Conservation (phyloP, 2,888 invertebrate species). For the Sarcophaga variegata region DNA sequence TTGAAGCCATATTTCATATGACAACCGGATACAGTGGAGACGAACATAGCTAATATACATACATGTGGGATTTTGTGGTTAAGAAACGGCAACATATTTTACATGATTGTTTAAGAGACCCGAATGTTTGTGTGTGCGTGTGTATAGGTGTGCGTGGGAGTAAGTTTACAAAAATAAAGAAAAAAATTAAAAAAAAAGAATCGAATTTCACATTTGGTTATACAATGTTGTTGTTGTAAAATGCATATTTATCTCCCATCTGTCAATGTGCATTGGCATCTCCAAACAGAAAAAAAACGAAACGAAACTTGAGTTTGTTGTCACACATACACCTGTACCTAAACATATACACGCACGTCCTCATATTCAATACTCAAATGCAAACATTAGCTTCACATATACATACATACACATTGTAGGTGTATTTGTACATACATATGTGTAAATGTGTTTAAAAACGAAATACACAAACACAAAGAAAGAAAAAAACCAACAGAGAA, state of each 20-base stretch:
- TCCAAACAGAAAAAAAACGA: slow-evolving; percentile 28
- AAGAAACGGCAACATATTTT: slow-evolving; percentile 3
- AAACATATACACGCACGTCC: neutral
- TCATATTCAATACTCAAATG: neutral
- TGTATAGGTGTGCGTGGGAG: neutral
- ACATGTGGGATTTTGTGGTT: slow-evolving; percentile 49
- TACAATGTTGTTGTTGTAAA: slow-evolving; percentile 27
- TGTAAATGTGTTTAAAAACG: neutral
- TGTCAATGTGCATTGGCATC: slow-evolving; percentile 63
- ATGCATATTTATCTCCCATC: slow-evolving; percentile 61
- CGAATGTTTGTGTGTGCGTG: neutral
- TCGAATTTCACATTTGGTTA: neutral
- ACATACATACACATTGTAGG: neutral
- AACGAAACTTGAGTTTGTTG: neutral
- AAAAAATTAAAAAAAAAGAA: neutral
- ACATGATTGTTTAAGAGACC: neutral
- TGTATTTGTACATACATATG: neutral
- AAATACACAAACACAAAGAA: neutral
- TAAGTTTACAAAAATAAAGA: neutral
- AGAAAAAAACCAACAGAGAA: slow-evolving; percentile 6
- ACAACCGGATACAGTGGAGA: neutral
- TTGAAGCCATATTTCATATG: neutral
- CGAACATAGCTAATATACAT: slow-evolving; percentile 43
- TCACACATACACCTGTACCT: slow-evolving; percentile 4
- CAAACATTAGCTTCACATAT: neutral